A percentile compares a stretch with the other conserved stretches of the same genome.
These are phyloP conservation scores for Pomacea canaliculata DNA, from an alignment of 2,888 invertebrate genomes.

Conservation along the genomic window DNA sequence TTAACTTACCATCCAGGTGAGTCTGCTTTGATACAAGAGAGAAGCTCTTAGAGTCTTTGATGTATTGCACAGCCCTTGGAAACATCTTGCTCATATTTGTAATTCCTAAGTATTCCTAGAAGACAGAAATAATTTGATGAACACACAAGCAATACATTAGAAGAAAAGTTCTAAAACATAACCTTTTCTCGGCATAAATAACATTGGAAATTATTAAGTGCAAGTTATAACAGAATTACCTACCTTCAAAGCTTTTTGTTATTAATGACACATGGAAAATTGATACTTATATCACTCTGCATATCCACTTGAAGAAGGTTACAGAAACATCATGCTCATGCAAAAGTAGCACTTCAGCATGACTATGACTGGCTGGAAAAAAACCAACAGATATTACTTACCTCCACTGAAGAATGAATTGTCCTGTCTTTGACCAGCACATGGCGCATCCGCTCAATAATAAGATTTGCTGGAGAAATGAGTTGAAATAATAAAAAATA, in stretches of 20 bases:
- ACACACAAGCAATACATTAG: background rate
- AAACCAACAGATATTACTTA: no score
- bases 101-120: conserved; percentile 46
- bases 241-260: no score
- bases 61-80: conserved; percentile 47
- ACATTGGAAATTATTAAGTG: background rate
- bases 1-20: conserved; percentile 29
- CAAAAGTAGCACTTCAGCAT: no score
- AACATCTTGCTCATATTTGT: conserved; percentile 47
- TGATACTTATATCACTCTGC: no score
- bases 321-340: no score
- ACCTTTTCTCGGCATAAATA: background rate
- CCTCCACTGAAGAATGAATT: no score
- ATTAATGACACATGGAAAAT: no score
- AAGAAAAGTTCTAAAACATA: background rate
- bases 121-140: conserved; percentile 10
- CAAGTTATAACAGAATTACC: no score
- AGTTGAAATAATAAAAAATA: background rate
- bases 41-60: conserved; percentile 39
- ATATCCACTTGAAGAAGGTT: no score
- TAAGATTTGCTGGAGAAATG: background rate
- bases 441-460: conserved; percentile 36
- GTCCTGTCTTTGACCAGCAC: background rate
- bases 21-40: conserved; percentile 39
- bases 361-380: no score